Conservation (phyloP, 2,113 vertebrate species). For the Alethe diademata region DNA sequence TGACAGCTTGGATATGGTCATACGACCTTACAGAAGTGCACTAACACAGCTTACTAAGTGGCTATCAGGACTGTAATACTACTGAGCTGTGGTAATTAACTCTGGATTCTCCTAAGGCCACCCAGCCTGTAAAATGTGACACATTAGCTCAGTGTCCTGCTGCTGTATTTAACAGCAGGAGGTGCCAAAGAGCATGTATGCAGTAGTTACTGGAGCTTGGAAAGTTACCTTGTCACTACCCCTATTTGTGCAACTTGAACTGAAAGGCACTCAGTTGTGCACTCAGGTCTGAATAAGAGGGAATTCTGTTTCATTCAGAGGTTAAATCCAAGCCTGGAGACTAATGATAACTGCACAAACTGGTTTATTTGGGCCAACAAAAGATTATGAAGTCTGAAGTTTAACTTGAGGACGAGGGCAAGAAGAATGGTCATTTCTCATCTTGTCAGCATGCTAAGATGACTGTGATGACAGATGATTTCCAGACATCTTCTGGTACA, state of each 20-base stretch:
- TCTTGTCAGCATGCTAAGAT: background rate
- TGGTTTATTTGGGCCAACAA: background rate
- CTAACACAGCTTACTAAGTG: background rate
- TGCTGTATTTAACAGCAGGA: background rate
- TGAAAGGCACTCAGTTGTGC: background rate
- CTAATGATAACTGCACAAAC: background rate
- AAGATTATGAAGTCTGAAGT: background rate
- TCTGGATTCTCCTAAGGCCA: background rate
- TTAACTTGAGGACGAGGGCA: background rate
- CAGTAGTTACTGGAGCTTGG: background rate
- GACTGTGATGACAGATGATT: background rate
- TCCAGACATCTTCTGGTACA: background rate
- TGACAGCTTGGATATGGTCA: background rate
- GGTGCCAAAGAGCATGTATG: background rate
- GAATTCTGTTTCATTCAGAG: background rate
- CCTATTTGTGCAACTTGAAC: background rate
- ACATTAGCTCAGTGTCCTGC: background rate
- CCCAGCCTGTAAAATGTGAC: background rate
- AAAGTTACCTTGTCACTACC: accelerated
- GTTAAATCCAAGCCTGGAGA: background rate
- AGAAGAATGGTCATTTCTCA: background rate
- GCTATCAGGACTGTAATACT: background rate
- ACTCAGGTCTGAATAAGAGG: background rate
- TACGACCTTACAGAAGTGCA: background rate
- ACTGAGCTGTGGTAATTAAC: background rate